Conservation (phyloP, 2,797 vertebrate species). For the Enteromius trimaculatus region DNA sequence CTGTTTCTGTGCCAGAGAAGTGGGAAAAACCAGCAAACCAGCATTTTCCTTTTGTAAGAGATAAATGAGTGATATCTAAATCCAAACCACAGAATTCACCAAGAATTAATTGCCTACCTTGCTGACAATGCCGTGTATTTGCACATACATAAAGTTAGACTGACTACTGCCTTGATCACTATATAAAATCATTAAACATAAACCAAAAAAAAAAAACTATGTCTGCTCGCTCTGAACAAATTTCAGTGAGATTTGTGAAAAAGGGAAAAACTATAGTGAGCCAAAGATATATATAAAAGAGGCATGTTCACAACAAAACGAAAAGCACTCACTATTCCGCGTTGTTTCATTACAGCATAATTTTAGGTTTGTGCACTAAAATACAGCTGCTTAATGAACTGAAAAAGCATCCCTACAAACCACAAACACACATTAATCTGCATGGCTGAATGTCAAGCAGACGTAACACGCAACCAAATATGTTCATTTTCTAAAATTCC, state of each 20-base stretch:
- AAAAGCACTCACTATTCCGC: not conserved
- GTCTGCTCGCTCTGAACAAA: not conserved
- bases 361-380: not conserved
- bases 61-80: not conserved
- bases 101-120: not conserved
- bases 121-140: not conserved
- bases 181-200: not conserved
- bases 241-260: not conserved
- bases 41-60: not conserved
- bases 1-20: conserved; percentile 7
- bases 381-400: not conserved
- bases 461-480: not conserved
- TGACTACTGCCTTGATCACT: not conserved
- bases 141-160: not conserved
- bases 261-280: not conserved
- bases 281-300: not conserved
- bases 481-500: not conserved
- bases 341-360: not conserved
- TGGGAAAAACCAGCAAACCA: not conserved
- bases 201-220: not conserved
- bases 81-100: not conserved
- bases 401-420: not conserved
- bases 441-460: conserved; percentile 5
- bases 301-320: not conserved
- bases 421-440: not conserved